Evolutionary conservation across 35 echinoderm and acorn worm species (phyloP), one percentile per base, ranked within the genome.

Genomic region (Heliocidaris tuberculata): DNA sequence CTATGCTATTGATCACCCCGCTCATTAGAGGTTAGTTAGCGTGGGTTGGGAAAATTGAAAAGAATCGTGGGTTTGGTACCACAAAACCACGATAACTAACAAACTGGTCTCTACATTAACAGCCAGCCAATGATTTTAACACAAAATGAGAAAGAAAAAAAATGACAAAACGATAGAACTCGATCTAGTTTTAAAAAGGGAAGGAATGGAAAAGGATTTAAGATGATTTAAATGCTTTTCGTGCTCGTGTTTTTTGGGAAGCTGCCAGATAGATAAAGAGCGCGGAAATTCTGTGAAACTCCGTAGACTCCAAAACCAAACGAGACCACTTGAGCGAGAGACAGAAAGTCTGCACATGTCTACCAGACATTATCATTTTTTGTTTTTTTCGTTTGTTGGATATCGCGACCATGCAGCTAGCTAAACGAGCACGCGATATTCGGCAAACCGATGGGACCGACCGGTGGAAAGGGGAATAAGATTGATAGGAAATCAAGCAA

Each of bases 271-370:
- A 88, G 86, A 88, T 88, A 88, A 88, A 88, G 31, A 88, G 86
- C 86, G 47, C 86, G 86, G 86, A 88, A 88, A 88, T 88, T 42
- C 86, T 42, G 13, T 48, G 86, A 32, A 48, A 48, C 86, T 29
- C 86, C 16, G 47, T 21, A 32, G 86, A 88, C 86, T 88, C 86
- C 86, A 88, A 21, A 88, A 13, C 86, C 86, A 88, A 88, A 88
- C 86, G 47, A 32, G 86, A 88, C 86, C 47, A 88, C 86, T 88
- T 88, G 86, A 88, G 31, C 2, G 15, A 88, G 86, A 31, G 86
- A 88, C 86, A 88, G 30, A 88, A 88, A 88, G 86, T 88, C 86
- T 88, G 86, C 31, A 88, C 47, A 88, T 88, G 86, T 88, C 86
- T 88, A 88, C 86, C 86, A 88, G 86, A 88, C 47, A 88, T 88